These are phyloP conservation scores for Drosophila tanythrix DNA, from an alignment of 2,888 invertebrate genomes.

Conservation along the genomic window DNA sequence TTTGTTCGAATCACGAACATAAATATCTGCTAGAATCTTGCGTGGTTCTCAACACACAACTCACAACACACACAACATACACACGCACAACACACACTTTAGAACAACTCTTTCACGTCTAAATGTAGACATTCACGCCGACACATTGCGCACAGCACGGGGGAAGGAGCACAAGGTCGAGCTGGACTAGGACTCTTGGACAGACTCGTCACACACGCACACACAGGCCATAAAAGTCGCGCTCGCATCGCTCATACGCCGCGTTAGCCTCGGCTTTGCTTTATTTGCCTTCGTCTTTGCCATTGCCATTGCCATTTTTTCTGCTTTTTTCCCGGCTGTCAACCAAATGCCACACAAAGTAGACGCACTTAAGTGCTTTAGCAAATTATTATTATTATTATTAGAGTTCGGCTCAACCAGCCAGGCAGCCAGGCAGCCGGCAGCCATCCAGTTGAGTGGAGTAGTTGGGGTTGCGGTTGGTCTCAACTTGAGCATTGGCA, in stretches of 20 bases:
- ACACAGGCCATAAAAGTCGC: slow-evolving; percentile 68
- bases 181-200: background rate
- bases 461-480: background rate
- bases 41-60: slow-evolving; percentile 11
- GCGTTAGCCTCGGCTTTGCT: slow-evolving; percentile 51
- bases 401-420: slow-evolving; percentile 30
- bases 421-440: background rate
- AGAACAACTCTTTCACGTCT: slow-evolving; percentile 51
- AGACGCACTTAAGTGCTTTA: slow-evolving; percentile 78
- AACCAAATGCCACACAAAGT: slow-evolving; percentile 66
- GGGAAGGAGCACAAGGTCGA: slow-evolving; percentile 3
- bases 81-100: background rate
- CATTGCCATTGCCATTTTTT: background rate
- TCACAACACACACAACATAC: background rate
- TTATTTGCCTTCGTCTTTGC: slow-evolving; percentile 45
- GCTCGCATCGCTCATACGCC: slow-evolving; percentile 72
- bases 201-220: slow-evolving; percentile 40
- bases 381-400: slow-evolving; percentile 78
- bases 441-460: background rate
- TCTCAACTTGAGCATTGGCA: slow-evolving; percentile 54
- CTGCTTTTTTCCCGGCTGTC: slow-evolving; percentile 30
- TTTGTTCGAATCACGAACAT: slow-evolving; percentile 50
- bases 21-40: slow-evolving; percentile 37
- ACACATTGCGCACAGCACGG: slow-evolving; percentile 51
- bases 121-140: slow-evolving; percentile 67